phyloP scores from a whole-genome alignment of 2,797 vertebrate species.

The Hypotaenidia okinawae region DNA sequence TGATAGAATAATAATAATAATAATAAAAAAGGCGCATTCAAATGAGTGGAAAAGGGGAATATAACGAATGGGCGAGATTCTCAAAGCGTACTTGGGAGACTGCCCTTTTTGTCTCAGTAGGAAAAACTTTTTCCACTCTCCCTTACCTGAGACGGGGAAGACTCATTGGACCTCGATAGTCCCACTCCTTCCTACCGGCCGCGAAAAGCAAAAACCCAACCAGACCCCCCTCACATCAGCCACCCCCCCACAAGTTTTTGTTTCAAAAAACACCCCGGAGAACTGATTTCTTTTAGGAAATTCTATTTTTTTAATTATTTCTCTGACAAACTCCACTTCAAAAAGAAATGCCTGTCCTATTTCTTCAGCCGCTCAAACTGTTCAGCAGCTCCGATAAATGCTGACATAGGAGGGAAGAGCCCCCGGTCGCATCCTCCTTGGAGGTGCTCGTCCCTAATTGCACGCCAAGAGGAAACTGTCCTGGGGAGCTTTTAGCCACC shows the following conservation, averaged over 20 bases:
- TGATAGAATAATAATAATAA: neutral
- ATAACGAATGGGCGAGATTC: neutral
- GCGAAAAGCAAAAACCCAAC: neutral
- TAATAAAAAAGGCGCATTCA: neutral
- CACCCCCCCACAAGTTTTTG: neutral
- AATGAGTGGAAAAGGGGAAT: neutral
- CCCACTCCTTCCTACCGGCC: neutral
- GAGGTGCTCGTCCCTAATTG: neutral
- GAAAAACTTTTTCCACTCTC: neutral
- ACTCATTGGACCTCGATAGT: neutral
- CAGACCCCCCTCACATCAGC: accelerated
- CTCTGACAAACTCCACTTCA: neutral
- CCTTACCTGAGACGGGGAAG: neutral
- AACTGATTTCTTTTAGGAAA: neutral
- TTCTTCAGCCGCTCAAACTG: neutral
- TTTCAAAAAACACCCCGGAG: neutral
- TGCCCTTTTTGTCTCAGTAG: neutral
- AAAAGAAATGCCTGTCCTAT: neutral
- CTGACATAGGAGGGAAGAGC: neutral
- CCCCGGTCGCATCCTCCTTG: neutral
- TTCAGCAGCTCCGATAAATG: neutral
- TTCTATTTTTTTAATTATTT: neutral
- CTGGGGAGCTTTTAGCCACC: conserved; percentile 15
- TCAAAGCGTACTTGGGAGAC: neutral
- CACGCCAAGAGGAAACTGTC: conserved; percentile 8